Conservation (phyloP, 2,797 vertebrate species). For the Ambastaia sidthimunki region DNA sequence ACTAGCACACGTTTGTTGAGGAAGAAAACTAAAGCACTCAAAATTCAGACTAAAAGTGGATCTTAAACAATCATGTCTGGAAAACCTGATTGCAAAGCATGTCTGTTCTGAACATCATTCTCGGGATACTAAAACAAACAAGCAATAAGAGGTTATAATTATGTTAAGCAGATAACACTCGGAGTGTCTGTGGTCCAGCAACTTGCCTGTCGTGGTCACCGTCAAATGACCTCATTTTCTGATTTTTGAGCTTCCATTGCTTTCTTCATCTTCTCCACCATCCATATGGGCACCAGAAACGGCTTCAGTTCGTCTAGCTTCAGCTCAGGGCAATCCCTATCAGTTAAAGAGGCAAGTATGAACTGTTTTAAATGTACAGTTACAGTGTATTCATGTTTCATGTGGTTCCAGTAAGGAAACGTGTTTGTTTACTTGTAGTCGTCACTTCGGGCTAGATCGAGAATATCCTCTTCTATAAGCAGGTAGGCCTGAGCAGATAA, state of each 20-base stretch:
- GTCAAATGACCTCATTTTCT: constrained; percentile 70
- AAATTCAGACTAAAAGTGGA: too few relatives aligned
- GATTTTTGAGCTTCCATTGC: constrained; percentile 88
- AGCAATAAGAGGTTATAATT: neutral
- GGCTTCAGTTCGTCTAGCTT: constrained; percentile 92
- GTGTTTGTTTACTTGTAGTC: constrained; percentile 89
- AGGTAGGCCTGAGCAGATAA: constrained; percentile 86
- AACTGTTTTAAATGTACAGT: neutral
- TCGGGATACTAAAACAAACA: neutral
- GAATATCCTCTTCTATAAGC: constrained; percentile 93
- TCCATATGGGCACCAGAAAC: constrained; percentile 88
- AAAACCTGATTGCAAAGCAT: constrained; percentile 20
- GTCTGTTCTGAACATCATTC: neutral
- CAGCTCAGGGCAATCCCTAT: constrained; percentile 87
- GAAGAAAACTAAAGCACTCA: neutral
- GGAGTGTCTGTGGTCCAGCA: constrained; percentile 19
- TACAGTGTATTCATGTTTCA: neutral
- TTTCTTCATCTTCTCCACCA: constrained; percentile 93
- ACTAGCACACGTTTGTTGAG: neutral
- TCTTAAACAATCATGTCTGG: constrained; percentile 2
- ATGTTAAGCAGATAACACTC: neutral
- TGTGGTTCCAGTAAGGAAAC: neutral
- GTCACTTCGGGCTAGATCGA: constrained; percentile 86
- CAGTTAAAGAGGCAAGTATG: constrained; percentile 6
- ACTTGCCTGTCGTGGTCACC: neutral